phyloP scores from a whole-genome alignment of 2,113 vertebrate species.

The Leucopternis melanops region DNA sequence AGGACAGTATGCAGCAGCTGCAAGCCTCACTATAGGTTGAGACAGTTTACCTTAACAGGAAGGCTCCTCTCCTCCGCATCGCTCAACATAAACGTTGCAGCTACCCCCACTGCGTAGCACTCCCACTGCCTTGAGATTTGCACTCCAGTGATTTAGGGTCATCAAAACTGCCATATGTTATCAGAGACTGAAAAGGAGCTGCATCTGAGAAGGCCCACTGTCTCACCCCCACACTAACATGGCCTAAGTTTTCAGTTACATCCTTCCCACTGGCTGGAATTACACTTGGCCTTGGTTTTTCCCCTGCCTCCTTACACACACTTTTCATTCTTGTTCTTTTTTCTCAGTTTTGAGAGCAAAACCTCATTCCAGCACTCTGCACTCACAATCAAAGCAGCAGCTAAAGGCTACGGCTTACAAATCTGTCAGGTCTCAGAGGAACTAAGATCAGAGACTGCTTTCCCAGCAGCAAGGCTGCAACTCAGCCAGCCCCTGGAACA shows the following conservation, averaged over 20 bases:
- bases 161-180: background rate
- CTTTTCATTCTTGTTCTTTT: background rate
- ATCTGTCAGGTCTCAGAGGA: background rate
- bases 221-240: background rate
- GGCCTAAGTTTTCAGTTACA: background rate
- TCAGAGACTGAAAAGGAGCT: background rate
- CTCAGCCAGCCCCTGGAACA: background rate
- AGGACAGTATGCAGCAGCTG: background rate
- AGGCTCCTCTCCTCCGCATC: background rate
- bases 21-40: rapidly evolving
- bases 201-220: background rate
- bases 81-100: background rate
- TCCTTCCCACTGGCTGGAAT: background rate
- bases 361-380: background rate
- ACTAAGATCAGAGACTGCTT: background rate
- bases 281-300: background rate
- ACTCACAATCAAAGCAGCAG: constrained; percentile 8
- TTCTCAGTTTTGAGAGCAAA: background rate
- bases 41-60: background rate
- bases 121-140: background rate
- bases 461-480: background rate
- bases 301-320: background rate
- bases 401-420: background rate
- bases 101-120: background rate
- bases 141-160: background rate